Conservation (phyloP, 2,888 invertebrate genomes). For the Stenurella melanura region DNA sequence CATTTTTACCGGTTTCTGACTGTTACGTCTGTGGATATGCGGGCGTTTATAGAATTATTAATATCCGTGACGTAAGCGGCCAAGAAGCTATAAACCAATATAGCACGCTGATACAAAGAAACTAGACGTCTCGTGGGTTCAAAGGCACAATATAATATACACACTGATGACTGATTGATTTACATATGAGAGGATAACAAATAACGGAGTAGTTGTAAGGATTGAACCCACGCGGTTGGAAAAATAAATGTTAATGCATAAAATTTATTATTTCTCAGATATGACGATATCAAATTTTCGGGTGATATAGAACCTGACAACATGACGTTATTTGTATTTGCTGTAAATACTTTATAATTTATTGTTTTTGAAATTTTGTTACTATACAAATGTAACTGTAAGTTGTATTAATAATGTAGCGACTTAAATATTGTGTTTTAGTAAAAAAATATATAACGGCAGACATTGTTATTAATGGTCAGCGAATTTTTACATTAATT, state of each 20-base stretch:
- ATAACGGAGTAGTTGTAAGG: slow-evolving; percentile 24
- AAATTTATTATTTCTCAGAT: neutral
- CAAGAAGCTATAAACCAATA: slow-evolving; percentile 13
- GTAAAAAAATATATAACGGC: too few relatives aligned
- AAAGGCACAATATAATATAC: slow-evolving; percentile 6
- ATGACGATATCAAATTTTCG: slow-evolving; percentile 1
- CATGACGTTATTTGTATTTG: neutral
- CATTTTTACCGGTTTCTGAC: neutral
- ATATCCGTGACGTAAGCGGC: neutral
- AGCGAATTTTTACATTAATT: too few relatives aligned
- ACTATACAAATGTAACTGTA: too few relatives aligned
- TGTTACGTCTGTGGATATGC: neutral
- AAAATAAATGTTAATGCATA: slow-evolving; percentile 1
- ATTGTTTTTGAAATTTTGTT: neutral
- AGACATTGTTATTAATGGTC: too few relatives aligned
- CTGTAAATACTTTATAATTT: neutral
- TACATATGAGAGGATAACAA: slow-evolving; percentile 13
- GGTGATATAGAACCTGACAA: neutral
- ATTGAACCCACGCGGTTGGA: neutral
- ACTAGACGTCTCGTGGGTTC: slow-evolving; percentile 16
- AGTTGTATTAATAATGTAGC: too few relatives aligned
- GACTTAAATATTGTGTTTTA: too few relatives aligned
- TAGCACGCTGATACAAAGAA: slow-evolving; percentile 9
- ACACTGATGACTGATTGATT: slow-evolving; percentile 24
- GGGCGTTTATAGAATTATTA: slow-evolving; percentile 1